Base-by-base conservation (phyloP, 2,797 vertebrate genomes). In the Apodemus agrarius region DNA sequence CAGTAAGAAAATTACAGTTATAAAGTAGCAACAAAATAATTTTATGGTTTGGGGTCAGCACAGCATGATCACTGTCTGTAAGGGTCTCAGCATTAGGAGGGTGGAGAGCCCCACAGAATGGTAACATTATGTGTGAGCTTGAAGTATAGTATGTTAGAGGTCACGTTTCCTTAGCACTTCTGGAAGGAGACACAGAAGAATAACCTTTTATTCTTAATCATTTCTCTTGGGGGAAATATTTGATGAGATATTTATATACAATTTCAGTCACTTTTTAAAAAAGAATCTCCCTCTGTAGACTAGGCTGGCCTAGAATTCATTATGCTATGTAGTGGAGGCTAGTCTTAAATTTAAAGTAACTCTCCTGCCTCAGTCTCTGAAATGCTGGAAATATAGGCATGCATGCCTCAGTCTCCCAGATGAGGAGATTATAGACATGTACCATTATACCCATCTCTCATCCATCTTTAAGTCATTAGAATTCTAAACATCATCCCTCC, bases 401-500 rank as follows among this genome's bases (percentile, higher is more conserved):
- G 46, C 29, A 43, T 14, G 37, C n/a, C 22, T 46, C 40, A 61
- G 54, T 46, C 72, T 22, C 26, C 24, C 54, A 76, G 4, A 21
- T 72, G 9, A 0, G 0, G 8, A 8, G 24, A 75, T 57, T 59
- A 87, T 57, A 54, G 85, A 8, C 22, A 87, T 40, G n/a, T 1
- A 87, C n/a, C 67, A 88, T 54, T 43, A 61, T 9, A 52, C 26
- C 69, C 43, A 74, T 13, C 80, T 82, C 65, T 91, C 81, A 13
- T 59, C 31, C n/a, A 90, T 82, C 40, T 95, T 89, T 82, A 95
- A 82, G 88, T 86, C 90, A 86, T 10, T 89, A 75, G 29, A 74
- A 40, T 46, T 78, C 67, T 92, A 37, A 57, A 88, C 40, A 59
- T 76, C 57, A 83, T 43, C 54, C 46, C 29, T 82, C 31, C 81